Evolutionary conservation across 1,140 invertebrate genomes (phyloP), one percentile per base, ranked within the genome.

Genomic region (Bombus fervidus): DNA sequence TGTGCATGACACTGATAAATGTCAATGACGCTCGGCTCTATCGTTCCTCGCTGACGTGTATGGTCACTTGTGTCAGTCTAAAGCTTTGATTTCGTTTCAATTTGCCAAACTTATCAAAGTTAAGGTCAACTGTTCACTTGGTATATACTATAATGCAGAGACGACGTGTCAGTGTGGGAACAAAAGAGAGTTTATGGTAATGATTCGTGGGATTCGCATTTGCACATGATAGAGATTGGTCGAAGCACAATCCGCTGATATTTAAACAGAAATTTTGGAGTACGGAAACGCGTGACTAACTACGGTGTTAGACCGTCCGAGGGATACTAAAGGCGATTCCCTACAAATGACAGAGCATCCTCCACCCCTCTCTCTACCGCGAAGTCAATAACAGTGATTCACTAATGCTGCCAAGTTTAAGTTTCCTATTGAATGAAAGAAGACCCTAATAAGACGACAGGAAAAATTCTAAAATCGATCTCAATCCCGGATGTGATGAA

Each of bases 291-390:
- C 79, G 90, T 83, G 86, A 83, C 62, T 85, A 89, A 90, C 88
- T 86, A 91, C 88, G 84, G 83, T 74, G 91, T 83, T 85, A 79
- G 89, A 93, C 91, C 91, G 91, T 87, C 87, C 86, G 91, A 81
- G 87, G 91, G 79, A 78, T 85, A 93, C 92, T 94, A 89, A 92
- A 86, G 89, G 43, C 89, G 94, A 95, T 94, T 92, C 94, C 94
- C 89, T 95, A 95, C 86, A 93, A 95, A 90, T 94, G 93, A 92
- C 91, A 86, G 62, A 75, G 81, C 81, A 89, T 86, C 81, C 84
- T 86, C 87, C 39, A 80, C 66, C 86, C 90, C 91, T 86, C 85
- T 89, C 83, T 71, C 34, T 87, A 59, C 6, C 66, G 66, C 79
- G 78, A 85, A 82, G 87, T 94, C 91, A 91, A 93, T 94, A 93